Conservation (phyloP, 2,797 vertebrate genomes). For the Rhynchonycteris naso region DNA sequence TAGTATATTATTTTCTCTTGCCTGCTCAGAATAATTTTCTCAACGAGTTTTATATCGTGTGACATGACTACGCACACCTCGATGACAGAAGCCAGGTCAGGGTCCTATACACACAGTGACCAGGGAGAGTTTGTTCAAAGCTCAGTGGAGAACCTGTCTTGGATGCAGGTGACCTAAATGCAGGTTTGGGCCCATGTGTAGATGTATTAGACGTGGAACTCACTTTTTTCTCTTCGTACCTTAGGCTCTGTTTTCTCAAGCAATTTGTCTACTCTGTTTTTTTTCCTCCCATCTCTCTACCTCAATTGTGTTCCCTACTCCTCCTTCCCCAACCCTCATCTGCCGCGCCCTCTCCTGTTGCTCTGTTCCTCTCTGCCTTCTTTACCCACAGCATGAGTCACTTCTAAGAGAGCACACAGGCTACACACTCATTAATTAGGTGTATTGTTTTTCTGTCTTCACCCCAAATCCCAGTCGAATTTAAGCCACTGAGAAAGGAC, state of each 20-base stretch:
- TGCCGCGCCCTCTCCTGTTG: not conserved
- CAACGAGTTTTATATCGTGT: not conserved
- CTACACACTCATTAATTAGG: not conserved
- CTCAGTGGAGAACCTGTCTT: not conserved
- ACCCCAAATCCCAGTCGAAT: not conserved
- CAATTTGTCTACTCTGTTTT: not conserved
- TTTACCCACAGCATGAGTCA: not conserved
- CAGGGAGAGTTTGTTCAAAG: not conserved
- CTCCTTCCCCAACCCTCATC: not conserved
- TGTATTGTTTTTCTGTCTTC: not conserved
- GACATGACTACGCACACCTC: not conserved
- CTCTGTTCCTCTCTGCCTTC: not conserved
- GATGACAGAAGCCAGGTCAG: not conserved
- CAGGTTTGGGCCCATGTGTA: not conserved
- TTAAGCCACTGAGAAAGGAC: not conserved
- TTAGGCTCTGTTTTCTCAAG: not conserved
- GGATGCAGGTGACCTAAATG: not conserved
- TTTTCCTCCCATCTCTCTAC: not conserved
- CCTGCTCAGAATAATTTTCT: not conserved
- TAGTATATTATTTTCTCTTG: not conserved
- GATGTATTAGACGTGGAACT: not conserved
- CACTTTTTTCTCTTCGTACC: not conserved
- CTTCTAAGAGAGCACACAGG: not conserved
- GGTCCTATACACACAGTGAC: not conserved
- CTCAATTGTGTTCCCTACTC: not conserved